Percentiles rank a stretch among this genome's conserved stretches.
phyloP scores from a whole-genome alignment of 2,888 invertebrate species.

The Mesorhabditis belari region DNA sequence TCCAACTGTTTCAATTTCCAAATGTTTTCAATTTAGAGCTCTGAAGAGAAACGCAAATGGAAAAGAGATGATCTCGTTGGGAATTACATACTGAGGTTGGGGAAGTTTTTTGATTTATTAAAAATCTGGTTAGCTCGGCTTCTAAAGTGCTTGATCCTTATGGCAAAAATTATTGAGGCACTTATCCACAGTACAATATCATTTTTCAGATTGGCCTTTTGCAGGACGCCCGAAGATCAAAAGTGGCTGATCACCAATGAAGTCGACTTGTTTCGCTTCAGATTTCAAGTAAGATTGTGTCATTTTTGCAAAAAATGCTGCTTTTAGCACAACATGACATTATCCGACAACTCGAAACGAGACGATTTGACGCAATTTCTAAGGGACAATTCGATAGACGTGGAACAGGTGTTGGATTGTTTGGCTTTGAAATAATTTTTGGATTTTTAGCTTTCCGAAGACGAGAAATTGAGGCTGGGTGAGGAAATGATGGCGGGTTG shows the following conservation, averaged over 20 bases:
- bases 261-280: constrained; percentile 74
- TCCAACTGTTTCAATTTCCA: neutral
- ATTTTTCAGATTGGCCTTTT: constrained; percentile 74
- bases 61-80: constrained; percentile 71
- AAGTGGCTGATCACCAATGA: constrained; percentile 84
- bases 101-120: too few relatives aligned
- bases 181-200: neutral
- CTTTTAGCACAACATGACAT: too few relatives aligned
- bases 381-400: neutral
- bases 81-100: constrained; percentile 76
- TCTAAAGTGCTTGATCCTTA: too few relatives aligned
- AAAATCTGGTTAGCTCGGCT: too few relatives aligned
- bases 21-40: neutral
- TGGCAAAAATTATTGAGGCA: neutral
- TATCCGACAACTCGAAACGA: constrained; percentile 8
- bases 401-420: neutral
- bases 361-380: neutral
- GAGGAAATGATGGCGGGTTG: constrained; percentile 6
- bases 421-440: neutral
- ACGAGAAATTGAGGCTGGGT: constrained; percentile 5
- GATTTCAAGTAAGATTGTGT: neutral
- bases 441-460: neutral
- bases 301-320: too few relatives aligned
- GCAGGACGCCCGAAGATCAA: constrained; percentile 71
- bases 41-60: constrained; percentile 5